These are phyloP conservation scores for Eciton burchellii DNA, from an alignment of 1,140 invertebrate genomes.

Conservation along the genomic window DNA sequence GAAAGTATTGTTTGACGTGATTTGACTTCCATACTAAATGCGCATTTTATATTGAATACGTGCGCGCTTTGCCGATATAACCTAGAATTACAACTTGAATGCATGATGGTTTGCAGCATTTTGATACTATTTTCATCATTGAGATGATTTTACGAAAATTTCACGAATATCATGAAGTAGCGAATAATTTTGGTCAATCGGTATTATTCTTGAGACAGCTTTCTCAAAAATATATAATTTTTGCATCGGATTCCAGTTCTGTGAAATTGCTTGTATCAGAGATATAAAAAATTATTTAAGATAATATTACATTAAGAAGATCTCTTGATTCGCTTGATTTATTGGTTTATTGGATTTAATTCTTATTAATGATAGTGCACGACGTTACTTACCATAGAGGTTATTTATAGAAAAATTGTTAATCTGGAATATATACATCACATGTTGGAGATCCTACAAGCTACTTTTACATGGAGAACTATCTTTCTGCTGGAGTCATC, in stretches of 20 bases:
- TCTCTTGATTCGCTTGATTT: no score
- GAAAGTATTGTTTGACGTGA: no score
- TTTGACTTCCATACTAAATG: no score
- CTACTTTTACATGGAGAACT: constrained; percentile 76
- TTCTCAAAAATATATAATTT: neutral
- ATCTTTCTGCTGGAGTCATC: constrained; percentile 88
- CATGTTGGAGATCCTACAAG: neutral
- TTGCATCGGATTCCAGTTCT: neutral
- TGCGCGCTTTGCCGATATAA: neutral
- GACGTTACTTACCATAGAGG: neutral
- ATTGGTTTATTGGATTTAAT: neutral
- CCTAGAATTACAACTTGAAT: constrained; percentile 20
- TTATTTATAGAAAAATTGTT: neutral
- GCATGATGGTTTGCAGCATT: no score
- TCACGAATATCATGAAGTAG: neutral
- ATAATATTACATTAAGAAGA: no score
- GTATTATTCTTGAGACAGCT: neutral
- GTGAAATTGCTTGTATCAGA: neutral
- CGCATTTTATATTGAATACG: neutral
- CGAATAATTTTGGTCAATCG: neutral
- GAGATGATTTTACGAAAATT: no score
- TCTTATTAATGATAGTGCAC: neutral
- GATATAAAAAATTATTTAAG: neutral
- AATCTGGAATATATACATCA: neutral
- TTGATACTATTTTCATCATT: no score